phyloP scores from a whole-genome alignment of 2,797 vertebrate species.

The Falco berigora region DNA sequence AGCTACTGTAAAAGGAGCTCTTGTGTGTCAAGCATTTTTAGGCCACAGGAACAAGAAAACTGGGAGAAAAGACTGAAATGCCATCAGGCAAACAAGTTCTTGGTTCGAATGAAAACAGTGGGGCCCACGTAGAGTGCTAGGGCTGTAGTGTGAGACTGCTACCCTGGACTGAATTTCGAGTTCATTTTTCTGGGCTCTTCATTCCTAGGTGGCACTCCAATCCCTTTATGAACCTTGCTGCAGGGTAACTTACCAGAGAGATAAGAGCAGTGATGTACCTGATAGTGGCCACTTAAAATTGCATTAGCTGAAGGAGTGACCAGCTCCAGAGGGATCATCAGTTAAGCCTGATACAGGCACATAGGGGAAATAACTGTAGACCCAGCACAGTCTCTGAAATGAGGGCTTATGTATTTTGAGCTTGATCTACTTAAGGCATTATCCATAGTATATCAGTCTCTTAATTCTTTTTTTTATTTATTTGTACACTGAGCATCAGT shows the following conservation, averaged over 20 bases:
- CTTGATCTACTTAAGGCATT: conserved; percentile 19
- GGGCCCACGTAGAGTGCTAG: fast-evolving
- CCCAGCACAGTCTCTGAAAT: not conserved
- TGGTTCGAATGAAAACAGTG: not conserved
- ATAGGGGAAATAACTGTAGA: not conserved
- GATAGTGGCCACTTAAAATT: not conserved
- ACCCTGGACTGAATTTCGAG: no score
- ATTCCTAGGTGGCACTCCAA: not conserved
- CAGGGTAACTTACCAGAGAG: not conserved
- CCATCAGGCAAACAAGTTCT: not conserved
- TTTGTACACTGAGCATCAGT: not conserved
- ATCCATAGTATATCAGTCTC: not conserved
- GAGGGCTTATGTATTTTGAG: not conserved
- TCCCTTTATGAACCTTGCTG: not conserved
- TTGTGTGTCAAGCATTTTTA: not conserved
- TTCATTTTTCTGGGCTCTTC: not conserved
- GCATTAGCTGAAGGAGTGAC: not conserved
- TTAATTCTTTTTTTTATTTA: not conserved
- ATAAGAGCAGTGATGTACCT: not conserved
- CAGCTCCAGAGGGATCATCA: not conserved
- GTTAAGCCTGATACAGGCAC: not conserved
- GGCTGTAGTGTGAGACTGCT: not conserved
- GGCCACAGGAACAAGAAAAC: not conserved
- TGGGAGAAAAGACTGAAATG: not conserved
- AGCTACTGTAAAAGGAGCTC: not conserved